Conservation (phyloP, 2,797 vertebrate genomes). For the Chelonia mydas region DNA sequence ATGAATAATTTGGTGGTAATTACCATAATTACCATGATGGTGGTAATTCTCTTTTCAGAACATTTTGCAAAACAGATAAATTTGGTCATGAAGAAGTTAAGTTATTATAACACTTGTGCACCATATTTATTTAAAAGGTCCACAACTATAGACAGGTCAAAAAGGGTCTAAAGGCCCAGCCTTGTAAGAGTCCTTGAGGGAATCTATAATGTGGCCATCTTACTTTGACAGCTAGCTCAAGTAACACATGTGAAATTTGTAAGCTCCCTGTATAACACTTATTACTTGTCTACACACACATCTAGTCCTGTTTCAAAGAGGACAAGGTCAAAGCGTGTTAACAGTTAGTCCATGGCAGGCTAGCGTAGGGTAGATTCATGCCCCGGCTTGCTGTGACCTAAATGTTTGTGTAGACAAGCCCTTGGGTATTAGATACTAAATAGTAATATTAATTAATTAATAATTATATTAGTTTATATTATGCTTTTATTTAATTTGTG, state of each 20-base stretch:
- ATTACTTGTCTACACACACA: background rate
- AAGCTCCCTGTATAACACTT: background rate
- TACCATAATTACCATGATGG: too few relatives aligned
- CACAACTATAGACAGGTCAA: background rate
- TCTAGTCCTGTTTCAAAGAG: too few relatives aligned
- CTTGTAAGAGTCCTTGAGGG: accelerated
- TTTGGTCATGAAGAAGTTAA: background rate
- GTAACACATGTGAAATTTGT: background rate
- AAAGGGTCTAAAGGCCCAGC: background rate
- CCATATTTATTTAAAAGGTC: background rate
- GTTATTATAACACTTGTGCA: background rate
- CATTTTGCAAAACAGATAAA: background rate
- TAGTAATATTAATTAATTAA: too few relatives aligned
- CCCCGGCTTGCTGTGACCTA: background rate
- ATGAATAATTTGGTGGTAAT: background rate
- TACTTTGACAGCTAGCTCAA: background rate
- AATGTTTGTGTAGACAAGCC: background rate
- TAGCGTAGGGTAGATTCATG: background rate
- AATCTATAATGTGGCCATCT: background rate
- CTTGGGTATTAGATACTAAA: background rate
- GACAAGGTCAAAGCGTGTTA: background rate
- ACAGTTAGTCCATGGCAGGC: background rate
- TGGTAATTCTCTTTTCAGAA: background rate
- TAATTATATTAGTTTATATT: background rate
- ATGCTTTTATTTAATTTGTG: background rate